phyloP scores from a whole-genome alignment of 37 sponge, comb jelly and placozoan species.

The Geodia barretti region DNA sequence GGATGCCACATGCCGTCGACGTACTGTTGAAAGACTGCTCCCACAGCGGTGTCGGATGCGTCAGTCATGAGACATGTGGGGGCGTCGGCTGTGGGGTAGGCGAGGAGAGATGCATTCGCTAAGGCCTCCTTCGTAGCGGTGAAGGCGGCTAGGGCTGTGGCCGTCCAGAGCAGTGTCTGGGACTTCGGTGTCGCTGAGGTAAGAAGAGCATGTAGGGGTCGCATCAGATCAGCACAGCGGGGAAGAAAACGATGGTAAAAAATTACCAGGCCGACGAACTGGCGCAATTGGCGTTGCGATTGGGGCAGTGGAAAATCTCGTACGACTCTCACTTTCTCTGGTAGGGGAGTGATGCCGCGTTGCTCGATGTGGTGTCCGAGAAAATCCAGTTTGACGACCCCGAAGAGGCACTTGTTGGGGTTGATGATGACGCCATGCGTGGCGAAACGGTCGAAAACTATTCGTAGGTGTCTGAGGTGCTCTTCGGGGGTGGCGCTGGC shows the following conservation, averaged over 20 bases:
- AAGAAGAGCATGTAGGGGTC: slow-evolving; percentile 15
- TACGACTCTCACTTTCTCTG: slow-evolving; percentile 50
- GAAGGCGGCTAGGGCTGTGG: slow-evolving; percentile 19
- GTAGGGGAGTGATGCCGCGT: slow-evolving; percentile 36
- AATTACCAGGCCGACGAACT: slow-evolving; percentile 53
- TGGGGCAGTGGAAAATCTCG: slow-evolving; percentile 60
- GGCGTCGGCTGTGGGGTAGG: slow-evolving; percentile 51
- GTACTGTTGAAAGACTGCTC: slow-evolving; percentile 66
- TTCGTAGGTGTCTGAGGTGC: slow-evolving; percentile 40
- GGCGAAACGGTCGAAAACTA: slow-evolving; percentile 31
- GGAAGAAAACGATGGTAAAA: slow-evolving; percentile 1
- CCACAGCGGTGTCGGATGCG: slow-evolving; percentile 59
- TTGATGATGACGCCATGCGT: slow-evolving; percentile 50
- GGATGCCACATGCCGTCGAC: slow-evolving; percentile 49
- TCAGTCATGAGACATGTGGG: slow-evolving; percentile 58
- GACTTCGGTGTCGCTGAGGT: background rate
- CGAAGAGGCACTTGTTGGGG: slow-evolving; percentile 47
- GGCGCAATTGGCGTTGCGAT: slow-evolving; percentile 27
- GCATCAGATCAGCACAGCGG: too few relatives aligned
- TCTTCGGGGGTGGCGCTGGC: slow-evolving; percentile 55
- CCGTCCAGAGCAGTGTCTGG: slow-evolving; percentile 22
- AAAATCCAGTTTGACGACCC: slow-evolving; percentile 16
- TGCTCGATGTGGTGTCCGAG: slow-evolving; percentile 44
- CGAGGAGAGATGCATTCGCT: slow-evolving; percentile 33
- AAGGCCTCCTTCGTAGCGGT: slow-evolving; percentile 27